phyloP scores from a whole-genome alignment of 92 coral and sea anemone species.

The Siderastrea siderea region DNA sequence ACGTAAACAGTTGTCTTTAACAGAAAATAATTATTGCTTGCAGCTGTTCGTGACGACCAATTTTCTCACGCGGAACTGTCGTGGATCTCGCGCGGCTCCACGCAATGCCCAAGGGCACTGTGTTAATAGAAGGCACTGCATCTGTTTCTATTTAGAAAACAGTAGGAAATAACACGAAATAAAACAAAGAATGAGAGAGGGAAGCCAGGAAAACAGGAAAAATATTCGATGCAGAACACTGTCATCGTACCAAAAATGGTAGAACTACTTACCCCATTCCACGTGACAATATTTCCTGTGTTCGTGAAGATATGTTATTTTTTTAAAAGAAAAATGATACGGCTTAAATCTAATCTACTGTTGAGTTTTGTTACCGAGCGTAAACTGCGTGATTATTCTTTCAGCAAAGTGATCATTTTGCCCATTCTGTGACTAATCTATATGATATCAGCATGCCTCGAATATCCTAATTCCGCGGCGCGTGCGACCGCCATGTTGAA shows the following conservation, averaged over 20 bases:
- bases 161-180: not conserved
- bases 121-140: not conserved
- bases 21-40: not conserved
- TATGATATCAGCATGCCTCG: not conserved
- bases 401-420: not conserved
- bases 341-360: not conserved
- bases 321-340: not conserved
- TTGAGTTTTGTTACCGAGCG: not conserved
- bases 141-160: slow-evolving; percentile 1
- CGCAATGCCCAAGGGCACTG: not conserved
- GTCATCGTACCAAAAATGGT: not conserved
- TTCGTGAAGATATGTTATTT: not conserved
- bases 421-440: not conserved
- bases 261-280: too few species aligned
- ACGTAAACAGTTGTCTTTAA: not conserved
- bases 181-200: not conserved
- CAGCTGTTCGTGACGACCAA: not conserved
- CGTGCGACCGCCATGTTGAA: not conserved
- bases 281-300: too few species aligned
- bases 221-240: not conserved
- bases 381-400: not conserved
- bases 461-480: not conserved
- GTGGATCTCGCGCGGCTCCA: not conserved
- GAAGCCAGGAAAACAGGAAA: not conserved
- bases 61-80: not conserved